Evolutionary conservation across 2,888 invertebrate genomes (phyloP).

Genomic region (Polyploca ridens): DNA sequence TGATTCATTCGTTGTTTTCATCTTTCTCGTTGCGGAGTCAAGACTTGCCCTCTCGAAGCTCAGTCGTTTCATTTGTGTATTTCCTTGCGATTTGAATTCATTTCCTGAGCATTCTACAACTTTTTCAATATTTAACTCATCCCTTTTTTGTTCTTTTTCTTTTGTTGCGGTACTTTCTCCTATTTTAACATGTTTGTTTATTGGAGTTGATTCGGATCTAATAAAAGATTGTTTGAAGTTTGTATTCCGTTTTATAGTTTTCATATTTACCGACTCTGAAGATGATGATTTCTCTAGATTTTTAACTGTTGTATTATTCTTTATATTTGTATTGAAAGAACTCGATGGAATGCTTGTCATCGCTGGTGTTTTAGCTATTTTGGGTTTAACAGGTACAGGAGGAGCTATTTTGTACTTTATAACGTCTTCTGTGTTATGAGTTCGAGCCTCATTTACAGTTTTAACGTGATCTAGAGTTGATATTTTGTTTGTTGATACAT

Average conservation of each 20-base stretch:
- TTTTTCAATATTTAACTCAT: constrained; percentile 34
- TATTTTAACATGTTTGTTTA: constrained; percentile 38
- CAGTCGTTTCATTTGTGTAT: constrained; percentile 74
- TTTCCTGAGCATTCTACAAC: constrained; percentile 27
- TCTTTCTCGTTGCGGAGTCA: constrained; percentile 74
- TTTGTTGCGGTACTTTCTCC: constrained; percentile 15
- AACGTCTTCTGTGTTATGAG: constrained; percentile 38
- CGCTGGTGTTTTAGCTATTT: constrained; percentile 60
- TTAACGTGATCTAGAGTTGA: constrained; percentile 41
- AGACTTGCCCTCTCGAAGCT: constrained; percentile 80
- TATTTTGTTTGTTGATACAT: constrained; percentile 48
- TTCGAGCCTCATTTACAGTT: constrained; percentile 30
- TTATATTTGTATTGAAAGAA: constrained; percentile 33
- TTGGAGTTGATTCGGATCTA: constrained; percentile 58
- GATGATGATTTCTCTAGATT: constrained; percentile 57
- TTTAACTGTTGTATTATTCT: constrained; percentile 37
- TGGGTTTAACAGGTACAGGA: constrained; percentile 87
- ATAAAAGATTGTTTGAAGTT: constrained; percentile 50
- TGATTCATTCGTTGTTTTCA: constrained; percentile 49
- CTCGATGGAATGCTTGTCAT: constrained; percentile 42
- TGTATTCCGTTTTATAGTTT: constrained; percentile 62
- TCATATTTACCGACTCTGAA: constrained; percentile 58
- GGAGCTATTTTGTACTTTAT: constrained; percentile 84
- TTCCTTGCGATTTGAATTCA: constrained; percentile 55
- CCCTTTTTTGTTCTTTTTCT: constrained; percentile 27